Conservation (phyloP, 2,113 vertebrate species). For the Benitochromis conjunctus region DNA sequence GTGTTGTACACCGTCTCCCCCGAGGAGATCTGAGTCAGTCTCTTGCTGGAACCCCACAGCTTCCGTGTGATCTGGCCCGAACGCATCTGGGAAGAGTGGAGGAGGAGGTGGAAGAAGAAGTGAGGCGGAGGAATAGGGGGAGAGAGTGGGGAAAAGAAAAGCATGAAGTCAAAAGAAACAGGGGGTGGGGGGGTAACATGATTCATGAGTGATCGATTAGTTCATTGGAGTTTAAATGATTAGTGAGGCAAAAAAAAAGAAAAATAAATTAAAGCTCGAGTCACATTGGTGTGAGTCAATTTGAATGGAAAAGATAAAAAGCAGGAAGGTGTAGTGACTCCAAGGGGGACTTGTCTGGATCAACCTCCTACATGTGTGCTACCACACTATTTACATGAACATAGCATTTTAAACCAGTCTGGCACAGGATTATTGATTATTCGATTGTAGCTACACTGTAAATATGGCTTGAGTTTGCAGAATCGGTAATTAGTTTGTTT, state of each 20-base stretch:
- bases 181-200: slow-evolving; percentile 24
- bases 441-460: slow-evolving; percentile 28
- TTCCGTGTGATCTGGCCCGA: slow-evolving; percentile 94
- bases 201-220: slow-evolving; percentile 60
- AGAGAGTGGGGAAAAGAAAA: background rate
- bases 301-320: slow-evolving; percentile 5
- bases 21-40: slow-evolving; percentile 91
- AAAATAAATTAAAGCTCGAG: slow-evolving; percentile 24
- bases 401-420: background rate
- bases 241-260: slow-evolving; percentile 1
- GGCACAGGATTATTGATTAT: slow-evolving; percentile 16
- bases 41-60: slow-evolving; percentile 96
- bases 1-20: slow-evolving; percentile 95
- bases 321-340: background rate
- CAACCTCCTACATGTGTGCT: background rate
- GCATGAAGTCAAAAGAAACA: slow-evolving; percentile 19
- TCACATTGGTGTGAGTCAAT: background rate
- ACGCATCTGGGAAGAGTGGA: slow-evolving; percentile 86
- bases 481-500: slow-evolving; percentile 33
- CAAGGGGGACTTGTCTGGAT: background rate
- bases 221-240: slow-evolving; percentile 30
- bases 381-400: background rate
- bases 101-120: slow-evolving; percentile 36
- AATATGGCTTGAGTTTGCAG: slow-evolving; percentile 56
- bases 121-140: slow-evolving; percentile 29